phyloP scores from a whole-genome alignment of 1,140 invertebrate species.

The Drosophila insularis region DNA sequence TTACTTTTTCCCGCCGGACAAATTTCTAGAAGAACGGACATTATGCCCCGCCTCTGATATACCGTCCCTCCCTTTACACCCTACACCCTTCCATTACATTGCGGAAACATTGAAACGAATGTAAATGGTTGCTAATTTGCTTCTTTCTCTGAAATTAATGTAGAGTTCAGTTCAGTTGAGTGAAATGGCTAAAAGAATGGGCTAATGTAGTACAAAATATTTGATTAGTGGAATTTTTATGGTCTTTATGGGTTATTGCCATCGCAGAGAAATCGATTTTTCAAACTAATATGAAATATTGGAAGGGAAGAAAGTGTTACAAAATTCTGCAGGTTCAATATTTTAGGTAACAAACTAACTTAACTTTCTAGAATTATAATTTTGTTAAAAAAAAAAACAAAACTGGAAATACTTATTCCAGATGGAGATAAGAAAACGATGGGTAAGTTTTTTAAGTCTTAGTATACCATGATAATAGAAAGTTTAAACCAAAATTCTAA shows the following conservation, averaged over 20 bases:
- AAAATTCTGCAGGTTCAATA: no score
- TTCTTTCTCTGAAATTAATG: conserved; percentile 48
- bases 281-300: not conserved
- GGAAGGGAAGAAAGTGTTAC: no score
- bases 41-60: not conserved
- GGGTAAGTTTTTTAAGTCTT: no score
- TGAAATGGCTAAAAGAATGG: not conserved
- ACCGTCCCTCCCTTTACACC: not conserved
- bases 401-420: no score
- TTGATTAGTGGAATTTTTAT: not conserved
- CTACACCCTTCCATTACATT: not conserved
- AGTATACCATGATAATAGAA: no score
- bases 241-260: not conserved
- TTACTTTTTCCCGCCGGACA: conserved; percentile 61
- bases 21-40: conserved; percentile 38
- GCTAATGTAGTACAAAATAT: conserved; percentile 16
- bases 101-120: conserved; percentile 59
- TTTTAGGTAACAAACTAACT: no score
- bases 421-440: no score
- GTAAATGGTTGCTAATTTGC: conserved; percentile 70
- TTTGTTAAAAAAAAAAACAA: no score
- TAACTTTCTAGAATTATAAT: no score
- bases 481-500: no score
- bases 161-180: conserved; percentile 7
- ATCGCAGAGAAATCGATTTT: not conserved